Percentiles rank a stretch among this genome's conserved stretches.
Evolutionary conservation across 2,113 vertebrate species (phyloP).

Genomic region (Equus quagga): DNA sequence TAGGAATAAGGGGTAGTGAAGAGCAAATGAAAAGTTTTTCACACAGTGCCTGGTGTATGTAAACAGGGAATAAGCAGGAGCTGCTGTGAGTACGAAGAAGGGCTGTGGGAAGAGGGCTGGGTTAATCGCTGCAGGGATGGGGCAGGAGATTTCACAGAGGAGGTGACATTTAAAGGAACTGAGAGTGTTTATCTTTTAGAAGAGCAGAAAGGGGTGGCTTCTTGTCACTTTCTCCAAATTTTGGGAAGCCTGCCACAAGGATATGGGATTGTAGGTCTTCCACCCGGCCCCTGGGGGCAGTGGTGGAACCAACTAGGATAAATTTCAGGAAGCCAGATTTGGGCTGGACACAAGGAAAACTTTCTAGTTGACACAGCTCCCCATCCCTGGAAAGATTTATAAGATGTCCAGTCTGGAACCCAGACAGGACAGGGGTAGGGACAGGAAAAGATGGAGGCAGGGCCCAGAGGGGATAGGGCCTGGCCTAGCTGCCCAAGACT

Average conservation of each 20-base stretch:
- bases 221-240: not conserved
- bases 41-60: rapidly evolving
- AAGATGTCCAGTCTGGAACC: not conserved
- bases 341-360: not conserved
- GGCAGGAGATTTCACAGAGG: not conserved
- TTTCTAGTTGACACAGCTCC: not conserved
- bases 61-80: not conserved
- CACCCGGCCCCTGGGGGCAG: not conserved
- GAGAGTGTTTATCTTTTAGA: not conserved
- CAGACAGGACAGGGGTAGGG: not conserved
- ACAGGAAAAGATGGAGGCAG: not conserved
- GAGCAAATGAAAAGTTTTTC: not conserved
- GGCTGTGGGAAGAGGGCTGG: not conserved
- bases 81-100: not conserved
- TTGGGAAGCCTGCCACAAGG: not conserved
- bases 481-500: not conserved
- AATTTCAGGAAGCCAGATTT: slow-evolving; percentile 42
- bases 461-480: not conserved
- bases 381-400: not conserved
- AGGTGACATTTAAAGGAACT: not conserved
- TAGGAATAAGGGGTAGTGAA: not conserved
- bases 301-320: not conserved
- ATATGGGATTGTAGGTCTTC: not conserved
- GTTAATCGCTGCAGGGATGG: not conserved
- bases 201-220: not conserved